Base-by-base conservation (phyloP, 2,888 invertebrate genomes). In the Eupithecia exiguata region DNA sequence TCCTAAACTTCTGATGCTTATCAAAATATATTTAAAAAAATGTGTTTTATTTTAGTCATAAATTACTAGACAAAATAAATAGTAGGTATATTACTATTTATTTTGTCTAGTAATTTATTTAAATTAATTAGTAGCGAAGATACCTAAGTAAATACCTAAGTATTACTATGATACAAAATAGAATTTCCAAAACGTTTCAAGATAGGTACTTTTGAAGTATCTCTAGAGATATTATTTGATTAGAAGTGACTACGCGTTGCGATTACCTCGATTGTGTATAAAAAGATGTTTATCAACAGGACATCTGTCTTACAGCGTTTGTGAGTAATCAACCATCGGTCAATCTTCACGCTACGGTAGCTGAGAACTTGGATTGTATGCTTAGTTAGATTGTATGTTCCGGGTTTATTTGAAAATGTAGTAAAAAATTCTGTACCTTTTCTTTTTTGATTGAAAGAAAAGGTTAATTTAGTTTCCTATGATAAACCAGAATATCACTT, bases 321-420 rank as follows among this genome's bases (percentile, higher is more conserved):
- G 43, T 65, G 63, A 68, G 63, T 76, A 77, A 85, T 81, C 58
- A 58, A 58, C 80, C 70, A 80, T 78, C 81, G 79, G 77, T 81
- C 81, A 78, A 75, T 68, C 80, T 81, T 70, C 77, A 82, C 75
- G 75, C 70, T 76, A 81, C 78, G 78, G 78, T 82, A 80, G 77
- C 74, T 25, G 49, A 2, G 49, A 53, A 53, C 49, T 53, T 21
- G 49, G 49, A 53, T 53, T 77, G 70, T 78, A 78, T 75, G 18
- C 18, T 46, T 46, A 18, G 6, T 61, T 61, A n/a, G n/a, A n/a
- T n/a, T n/a, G n/a, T n/a, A n/a, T n/a, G n/a, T n/a, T 61, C 14
- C 25, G 25, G 14, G 30, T 6, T 30, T 12, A 30, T 61, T 53
- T 53, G 53, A 53, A 53, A 49, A 21, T 53, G n/a, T 46, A 6